These are phyloP conservation scores for Drosophila borealis DNA, from an alignment of 2,888 invertebrate genomes.

Conservation along the genomic window DNA sequence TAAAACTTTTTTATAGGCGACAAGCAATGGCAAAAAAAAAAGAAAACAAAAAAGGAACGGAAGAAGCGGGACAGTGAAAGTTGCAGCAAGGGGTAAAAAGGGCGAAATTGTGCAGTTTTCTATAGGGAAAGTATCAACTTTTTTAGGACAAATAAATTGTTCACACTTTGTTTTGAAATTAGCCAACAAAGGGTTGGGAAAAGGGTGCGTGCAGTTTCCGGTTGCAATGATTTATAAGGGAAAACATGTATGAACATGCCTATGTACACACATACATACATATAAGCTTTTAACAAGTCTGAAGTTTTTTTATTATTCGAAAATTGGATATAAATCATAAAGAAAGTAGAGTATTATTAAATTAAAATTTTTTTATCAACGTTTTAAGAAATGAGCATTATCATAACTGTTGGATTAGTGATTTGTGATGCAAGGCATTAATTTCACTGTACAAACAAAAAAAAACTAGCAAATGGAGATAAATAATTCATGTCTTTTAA, in stretches of 20 bases:
- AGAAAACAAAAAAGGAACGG: conserved; percentile 9
- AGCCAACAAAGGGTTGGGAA: conserved; percentile 32
- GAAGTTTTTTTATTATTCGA: background rate
- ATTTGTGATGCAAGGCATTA: too few relatives aligned
- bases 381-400: too few relatives aligned
- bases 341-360: too few relatives aligned
- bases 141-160: conserved; percentile 57
- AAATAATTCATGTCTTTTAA: too few relatives aligned
- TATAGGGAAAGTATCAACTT: conserved; percentile 44
- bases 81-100: conserved; percentile 51
- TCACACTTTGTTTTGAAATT: conserved; percentile 69
- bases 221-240: conserved; percentile 46
- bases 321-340: background rate
- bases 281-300: background rate
- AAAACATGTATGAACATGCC: conserved; percentile 29
- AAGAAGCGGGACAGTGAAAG: conserved; percentile 52
- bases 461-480: too few relatives aligned
- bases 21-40: conserved; percentile 33
- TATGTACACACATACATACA: background rate
- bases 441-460: too few relatives aligned
- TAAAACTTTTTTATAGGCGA: conserved; percentile 51
- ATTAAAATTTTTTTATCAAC: too few relatives aligned
- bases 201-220: conserved; percentile 9
- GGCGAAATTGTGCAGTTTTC: conserved; percentile 59
- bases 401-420: too few relatives aligned